phyloP scores from a whole-genome alignment of 2,888 invertebrate genomes.

The Ectemnius lituratus region DNA sequence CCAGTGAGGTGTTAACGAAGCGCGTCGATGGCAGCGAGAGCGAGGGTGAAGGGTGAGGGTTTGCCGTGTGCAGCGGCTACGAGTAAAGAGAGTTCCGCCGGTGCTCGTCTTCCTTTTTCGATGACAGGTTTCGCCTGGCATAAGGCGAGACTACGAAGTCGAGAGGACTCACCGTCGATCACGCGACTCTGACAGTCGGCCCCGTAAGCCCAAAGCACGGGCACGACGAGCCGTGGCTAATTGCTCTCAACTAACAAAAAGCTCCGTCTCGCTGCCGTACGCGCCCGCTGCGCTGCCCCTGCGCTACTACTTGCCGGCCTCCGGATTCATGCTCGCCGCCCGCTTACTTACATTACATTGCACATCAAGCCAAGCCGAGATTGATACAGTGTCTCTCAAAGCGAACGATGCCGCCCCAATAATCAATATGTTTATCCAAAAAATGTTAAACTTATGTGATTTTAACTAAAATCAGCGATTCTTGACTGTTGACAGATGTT shows the following conservation, averaged over 20 bases:
- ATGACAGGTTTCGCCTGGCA: constrained; percentile 31
- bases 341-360: too few species aligned
- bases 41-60: background rate
- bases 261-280: constrained; percentile 62
- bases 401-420: too few species aligned
- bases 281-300: background rate
- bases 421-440: too few species aligned
- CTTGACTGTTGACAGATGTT: too few species aligned
- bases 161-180: constrained; percentile 38
- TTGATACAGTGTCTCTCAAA: too few species aligned
- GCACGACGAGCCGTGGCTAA: constrained; percentile 75
- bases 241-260: constrained; percentile 72
- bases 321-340: too few species aligned
- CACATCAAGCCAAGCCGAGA: too few species aligned
- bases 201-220: constrained; percentile 62
- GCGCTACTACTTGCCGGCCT: constrained; percentile 3
- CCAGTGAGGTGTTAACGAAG: background rate
- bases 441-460: too few species aligned
- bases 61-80: background rate
- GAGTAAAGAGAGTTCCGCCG: background rate
- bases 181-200: constrained; percentile 56
- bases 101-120: constrained; percentile 15
- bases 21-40: background rate
- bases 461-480: too few species aligned
- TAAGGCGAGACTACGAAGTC: constrained; percentile 5